Evolutionary conservation across 2,888 invertebrate genomes (phyloP), one percentile per base, ranked within the genome.

Genomic region (Leucoptera coffeella): DNA sequence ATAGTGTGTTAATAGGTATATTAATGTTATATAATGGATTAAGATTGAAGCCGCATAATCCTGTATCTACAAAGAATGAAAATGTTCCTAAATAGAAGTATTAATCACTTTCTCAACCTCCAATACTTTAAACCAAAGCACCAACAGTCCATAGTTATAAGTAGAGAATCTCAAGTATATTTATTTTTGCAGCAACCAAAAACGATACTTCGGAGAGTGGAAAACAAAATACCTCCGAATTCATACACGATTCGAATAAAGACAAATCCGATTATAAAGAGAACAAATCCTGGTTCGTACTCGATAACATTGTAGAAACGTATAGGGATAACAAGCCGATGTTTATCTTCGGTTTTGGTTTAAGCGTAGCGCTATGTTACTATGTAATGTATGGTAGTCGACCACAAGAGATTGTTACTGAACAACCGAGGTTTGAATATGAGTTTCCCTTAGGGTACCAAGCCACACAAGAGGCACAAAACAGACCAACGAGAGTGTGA

Each of bases 111-210:
- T n/a, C n/a, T n/a, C n/a, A n/a, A n/a, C n/a, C n/a, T n/a, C n/a
- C n/a, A n/a, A n/a, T n/a, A n/a, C n/a, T n/a, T n/a, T n/a, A n/a
- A n/a, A n/a, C n/a, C n/a, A n/a, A n/a, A n/a, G n/a, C n/a, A n/a
- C n/a, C n/a, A n/a, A n/a, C n/a, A n/a, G n/a, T n/a, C n/a, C n/a
- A n/a, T n/a, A n/a, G n/a, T n/a, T n/a, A n/a, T n/a, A n/a, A n/a
- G n/a, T n/a, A n/a, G n/a, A n/a, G 22, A 25, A 10, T 25, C 15
- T 4, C 6, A 30, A 29, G 34, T 32, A 32, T 23, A 42, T 56
- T 64, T 64, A 47, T 60, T 60, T 67, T 67, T 34, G 13, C 67
- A 67, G 67, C 59, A 23, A 45, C 48, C 32, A 21, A 46, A 36
- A 56, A 56, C 44, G 43, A 37, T 44, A 45, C 35, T 42, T 10